Evolutionary conservation across 2,888 invertebrate species (phyloP), one percentile per base, ranked within the genome.

Genomic region (Hylaea fasciaria): DNA sequence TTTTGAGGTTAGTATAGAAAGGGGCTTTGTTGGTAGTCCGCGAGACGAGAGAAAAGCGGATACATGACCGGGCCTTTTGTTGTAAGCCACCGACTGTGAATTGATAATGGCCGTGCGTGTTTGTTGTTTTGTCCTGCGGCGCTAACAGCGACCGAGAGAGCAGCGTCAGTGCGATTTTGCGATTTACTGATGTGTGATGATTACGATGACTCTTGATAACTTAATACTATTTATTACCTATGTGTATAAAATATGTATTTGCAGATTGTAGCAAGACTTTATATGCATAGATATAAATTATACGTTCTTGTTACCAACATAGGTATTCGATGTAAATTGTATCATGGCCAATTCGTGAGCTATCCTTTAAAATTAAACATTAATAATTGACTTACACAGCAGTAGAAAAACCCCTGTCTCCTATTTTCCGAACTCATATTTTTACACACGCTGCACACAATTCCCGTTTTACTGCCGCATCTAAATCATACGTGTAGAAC

Each of bases 51-150:
- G 73, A 80, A 83, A 84, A 83, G 78, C 75, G 76, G 77, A 75
- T 77, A 82, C 82, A 80, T 76, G 81, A 70, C 69, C 77, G 80
- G 78, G 73, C 78, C 86, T 81, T 86, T 88, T 88, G 87, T 88
- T 80, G 74, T 78, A 82, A 84, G 73, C 81, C 85, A 83, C 75
- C 77, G 80, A 82, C 78, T 85, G 87, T 87, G 80, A 87, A 88
- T 85, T 86, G 89, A 88, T 88, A 89, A 87, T 85, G 82, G 76
- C 72, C 72, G 77, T 75, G 76, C 71, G 77, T 80, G 78, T 83
- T 86, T 80, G 77, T 80, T 76, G 74, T 81, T 84, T 76, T 75
- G 74, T 72, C 50, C 35, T 59, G 62, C 65, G 59, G 53, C 61
- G 40, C 41, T 53, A 60, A 55, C 39, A 50, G 35, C 46, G 43